phyloP scores from a whole-genome alignment of 2,888 invertebrate species.

The Tenthredo scrophulariae region DNA sequence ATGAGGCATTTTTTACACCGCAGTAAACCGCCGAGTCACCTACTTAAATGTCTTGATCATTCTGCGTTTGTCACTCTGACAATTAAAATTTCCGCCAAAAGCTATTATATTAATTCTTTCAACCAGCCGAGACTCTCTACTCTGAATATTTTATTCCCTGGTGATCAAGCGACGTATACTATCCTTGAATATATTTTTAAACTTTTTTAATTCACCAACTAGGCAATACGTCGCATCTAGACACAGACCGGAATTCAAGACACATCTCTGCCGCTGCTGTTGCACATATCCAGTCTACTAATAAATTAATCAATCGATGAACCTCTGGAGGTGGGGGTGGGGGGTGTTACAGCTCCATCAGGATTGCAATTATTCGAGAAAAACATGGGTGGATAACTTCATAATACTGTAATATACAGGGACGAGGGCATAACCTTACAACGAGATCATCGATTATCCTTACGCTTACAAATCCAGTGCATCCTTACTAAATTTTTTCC shows the following conservation, averaged over 20 bases:
- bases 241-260: neutral
- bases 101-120: neutral
- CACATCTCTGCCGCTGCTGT: neutral
- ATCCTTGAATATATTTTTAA: neutral
- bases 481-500: neutral
- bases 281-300: neutral
- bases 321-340: too few species aligned
- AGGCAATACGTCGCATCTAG: neutral
- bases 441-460: constrained; percentile 5
- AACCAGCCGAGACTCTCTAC: neutral
- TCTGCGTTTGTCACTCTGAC: neutral
- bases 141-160: constrained; percentile 6
- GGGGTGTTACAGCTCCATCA: neutral
- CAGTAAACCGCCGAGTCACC: constrained; percentile 1
- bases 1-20: neutral
- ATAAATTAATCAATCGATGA: constrained; percentile 40
- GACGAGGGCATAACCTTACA: neutral
- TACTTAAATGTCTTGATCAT: constrained; percentile 17
- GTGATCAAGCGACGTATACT: neutral
- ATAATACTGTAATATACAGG: neutral
- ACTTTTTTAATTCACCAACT: constrained; percentile 5
- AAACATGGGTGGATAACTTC: neutral
- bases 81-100: constrained; percentile 11
- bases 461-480: neutral
- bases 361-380: constrained; percentile 29